phyloP scores from a whole-genome alignment of 2,888 invertebrate genomes.

The Automeris io region DNA sequence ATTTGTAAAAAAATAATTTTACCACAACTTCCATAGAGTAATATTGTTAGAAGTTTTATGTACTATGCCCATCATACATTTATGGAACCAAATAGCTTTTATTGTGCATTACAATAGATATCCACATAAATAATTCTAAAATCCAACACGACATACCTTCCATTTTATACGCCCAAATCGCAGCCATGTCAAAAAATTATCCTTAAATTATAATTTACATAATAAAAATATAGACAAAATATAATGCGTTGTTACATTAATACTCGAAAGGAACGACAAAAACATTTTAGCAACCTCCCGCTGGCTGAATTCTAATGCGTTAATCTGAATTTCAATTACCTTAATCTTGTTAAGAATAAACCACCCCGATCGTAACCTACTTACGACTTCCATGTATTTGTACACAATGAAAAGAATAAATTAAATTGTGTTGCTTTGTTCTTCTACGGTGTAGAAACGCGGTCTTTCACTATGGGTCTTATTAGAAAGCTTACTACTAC shows the following conservation, averaged over 20 bases:
- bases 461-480: no score
- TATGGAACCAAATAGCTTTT: no score
- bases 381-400: conserved; percentile 1
- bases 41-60: no score
- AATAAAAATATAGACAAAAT: background rate
- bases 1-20: no score
- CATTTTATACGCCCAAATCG: no score
- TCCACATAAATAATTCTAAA: no score
- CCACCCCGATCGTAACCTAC: conserved; percentile 19
- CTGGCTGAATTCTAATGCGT: conserved; percentile 39
- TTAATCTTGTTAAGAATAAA: conserved; percentile 27
- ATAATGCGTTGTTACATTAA: background rate
- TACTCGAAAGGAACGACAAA: conserved; percentile 34
- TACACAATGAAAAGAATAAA: background rate
- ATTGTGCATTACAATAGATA: no score
- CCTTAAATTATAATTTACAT: conserved; percentile 1
- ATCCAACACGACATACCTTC: no score
- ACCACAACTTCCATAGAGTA: no score
- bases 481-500: no score
- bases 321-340: conserved; percentile 49
- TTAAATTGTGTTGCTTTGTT: background rate
- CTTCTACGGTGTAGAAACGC: no score
- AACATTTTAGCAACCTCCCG: conserved; percentile 40
- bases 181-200: background rate
- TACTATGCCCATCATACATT: no score